Evolutionary conservation across 2,113 vertebrate genomes (phyloP).

Genomic region (Hemichromis elongatus): DNA sequence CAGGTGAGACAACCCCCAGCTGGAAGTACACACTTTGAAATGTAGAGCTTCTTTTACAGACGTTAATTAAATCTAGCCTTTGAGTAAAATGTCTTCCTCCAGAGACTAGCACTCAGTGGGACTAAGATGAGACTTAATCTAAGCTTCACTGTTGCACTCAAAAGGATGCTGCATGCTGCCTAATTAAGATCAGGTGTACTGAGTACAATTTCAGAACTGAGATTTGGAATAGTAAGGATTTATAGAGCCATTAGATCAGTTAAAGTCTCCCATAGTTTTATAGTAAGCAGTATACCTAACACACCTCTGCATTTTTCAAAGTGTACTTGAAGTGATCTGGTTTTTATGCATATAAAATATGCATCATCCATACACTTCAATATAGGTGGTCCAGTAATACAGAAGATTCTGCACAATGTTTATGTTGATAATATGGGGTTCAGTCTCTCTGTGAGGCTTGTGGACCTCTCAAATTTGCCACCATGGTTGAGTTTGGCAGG

Average conservation of each 20-base stretch:
- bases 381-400: background rate
- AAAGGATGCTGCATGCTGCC: background rate
- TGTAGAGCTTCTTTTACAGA: background rate
- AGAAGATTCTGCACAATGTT: background rate
- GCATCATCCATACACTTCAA: background rate
- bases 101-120: background rate
- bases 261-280: background rate
- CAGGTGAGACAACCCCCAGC: conserved; percentile 25
- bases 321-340: background rate
- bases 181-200: background rate
- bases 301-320: background rate
- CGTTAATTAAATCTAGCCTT: conserved; percentile 23
- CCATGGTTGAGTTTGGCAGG: background rate
- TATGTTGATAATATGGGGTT: background rate
- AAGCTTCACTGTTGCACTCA: background rate
- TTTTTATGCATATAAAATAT: background rate
- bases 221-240: background rate
- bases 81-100: conserved; percentile 25
- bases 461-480: background rate
- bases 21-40: conserved; percentile 21
- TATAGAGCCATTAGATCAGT: background rate
- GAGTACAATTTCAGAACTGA: background rate
- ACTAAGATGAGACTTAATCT: background rate
- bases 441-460: background rate
- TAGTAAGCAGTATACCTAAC: background rate